Evolutionary conservation across 2,797 vertebrate species (phyloP).

Genomic region (Florisuga fusca): DNA sequence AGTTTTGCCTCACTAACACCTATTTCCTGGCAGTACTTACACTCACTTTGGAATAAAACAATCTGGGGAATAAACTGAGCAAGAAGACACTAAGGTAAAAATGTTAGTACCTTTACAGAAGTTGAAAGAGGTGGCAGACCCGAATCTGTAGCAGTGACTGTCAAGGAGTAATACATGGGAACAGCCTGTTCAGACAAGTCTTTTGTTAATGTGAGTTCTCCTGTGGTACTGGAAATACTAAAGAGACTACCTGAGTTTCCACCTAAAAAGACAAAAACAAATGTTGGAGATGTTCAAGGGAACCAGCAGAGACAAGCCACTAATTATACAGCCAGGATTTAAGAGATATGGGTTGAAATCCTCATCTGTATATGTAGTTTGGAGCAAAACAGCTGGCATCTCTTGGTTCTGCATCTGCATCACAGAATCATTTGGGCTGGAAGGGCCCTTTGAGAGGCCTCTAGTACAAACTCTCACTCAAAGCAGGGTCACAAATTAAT

Average conservation of each 20-base stretch:
- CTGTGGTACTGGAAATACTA: slow-evolving; percentile 46
- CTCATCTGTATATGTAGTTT: background rate
- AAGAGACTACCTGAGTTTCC: slow-evolving; percentile 65
- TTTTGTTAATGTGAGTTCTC: slow-evolving; percentile 46
- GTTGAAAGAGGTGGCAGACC: slow-evolving; percentile 46
- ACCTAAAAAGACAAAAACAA: slow-evolving; percentile 21
- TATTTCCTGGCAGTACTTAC: background rate
- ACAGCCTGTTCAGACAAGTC: background rate
- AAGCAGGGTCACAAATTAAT: background rate
- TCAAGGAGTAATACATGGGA: slow-evolving; percentile 21
- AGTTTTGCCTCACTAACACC: background rate
- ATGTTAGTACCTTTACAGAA: slow-evolving; percentile 52
- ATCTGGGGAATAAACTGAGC: background rate
- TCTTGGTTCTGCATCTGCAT: background rate
- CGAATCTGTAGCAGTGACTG: background rate
- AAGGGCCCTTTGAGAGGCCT: background rate
- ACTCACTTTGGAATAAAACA: background rate
- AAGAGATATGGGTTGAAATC: background rate
- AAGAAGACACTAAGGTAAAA: background rate
- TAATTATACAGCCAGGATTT: background rate
- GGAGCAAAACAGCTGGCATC: background rate
- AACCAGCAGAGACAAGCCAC: background rate
- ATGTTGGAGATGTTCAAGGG: background rate
- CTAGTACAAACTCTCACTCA: background rate
- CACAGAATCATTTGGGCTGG: background rate